Evolutionary conservation across 1,140 invertebrate species (phyloP).

Genomic region (Nymphalis io): DNA sequence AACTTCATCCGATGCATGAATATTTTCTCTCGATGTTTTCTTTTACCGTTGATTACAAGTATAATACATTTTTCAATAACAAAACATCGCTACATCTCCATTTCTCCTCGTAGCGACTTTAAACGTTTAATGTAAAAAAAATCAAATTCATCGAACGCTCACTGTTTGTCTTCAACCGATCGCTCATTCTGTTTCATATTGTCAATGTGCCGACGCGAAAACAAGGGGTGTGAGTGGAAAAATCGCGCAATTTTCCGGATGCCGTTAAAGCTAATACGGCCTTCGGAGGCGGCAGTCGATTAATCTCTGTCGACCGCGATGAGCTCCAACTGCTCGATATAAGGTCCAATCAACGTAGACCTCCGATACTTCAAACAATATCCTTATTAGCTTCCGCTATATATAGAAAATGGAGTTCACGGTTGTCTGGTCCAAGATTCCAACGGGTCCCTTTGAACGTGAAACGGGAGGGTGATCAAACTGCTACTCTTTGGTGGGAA

Average conservation of each 20-base stretch:
- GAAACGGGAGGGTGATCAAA: constrained; percentile 52
- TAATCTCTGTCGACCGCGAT: constrained; percentile 74
- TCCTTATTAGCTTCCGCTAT: constrained; percentile 46
- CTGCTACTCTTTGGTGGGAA: constrained; percentile 49
- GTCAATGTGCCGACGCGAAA: constrained; percentile 62
- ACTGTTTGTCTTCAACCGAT: constrained; percentile 38
- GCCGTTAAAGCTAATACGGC: constrained; percentile 75
- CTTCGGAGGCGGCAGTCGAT: constrained; percentile 65
- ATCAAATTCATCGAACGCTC: constrained; percentile 17
- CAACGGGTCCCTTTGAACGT: constrained; percentile 53
- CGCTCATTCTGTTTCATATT: constrained; percentile 52
- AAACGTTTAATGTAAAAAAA: background rate
- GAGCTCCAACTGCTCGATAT: constrained; percentile 64
- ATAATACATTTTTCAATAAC: background rate
- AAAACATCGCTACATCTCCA: background rate
- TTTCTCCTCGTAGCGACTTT: background rate
- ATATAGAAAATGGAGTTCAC: constrained; percentile 38
- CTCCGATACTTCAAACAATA: constrained; percentile 52
- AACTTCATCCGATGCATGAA: too few species aligned
- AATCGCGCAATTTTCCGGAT: constrained; percentile 77
- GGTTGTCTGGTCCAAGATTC: constrained; percentile 44
- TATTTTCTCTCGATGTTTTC: too few species aligned
- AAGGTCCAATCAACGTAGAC: constrained; percentile 60
- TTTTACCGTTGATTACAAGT: too few species aligned
- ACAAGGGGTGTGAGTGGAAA: constrained; percentile 69